Conservation (phyloP, 1,140 invertebrate species). For the Panulirus ornatus region DNA sequence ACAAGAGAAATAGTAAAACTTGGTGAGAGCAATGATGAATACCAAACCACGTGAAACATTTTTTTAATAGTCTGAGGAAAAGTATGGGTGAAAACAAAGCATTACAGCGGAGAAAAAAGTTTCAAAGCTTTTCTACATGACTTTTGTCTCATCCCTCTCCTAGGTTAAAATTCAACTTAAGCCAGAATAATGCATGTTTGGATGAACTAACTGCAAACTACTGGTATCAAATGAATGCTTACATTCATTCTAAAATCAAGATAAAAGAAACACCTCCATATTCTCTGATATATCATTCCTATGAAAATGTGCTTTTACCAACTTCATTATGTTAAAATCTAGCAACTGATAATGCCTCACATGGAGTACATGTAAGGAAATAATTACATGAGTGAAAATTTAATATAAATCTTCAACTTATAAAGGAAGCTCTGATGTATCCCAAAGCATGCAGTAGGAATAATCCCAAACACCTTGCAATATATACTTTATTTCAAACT, state of each 20-base stretch:
- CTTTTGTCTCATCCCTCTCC: neutral
- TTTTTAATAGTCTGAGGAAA: neutral
- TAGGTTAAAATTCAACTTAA: neutral
- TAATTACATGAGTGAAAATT: neutral
- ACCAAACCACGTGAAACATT: neutral
- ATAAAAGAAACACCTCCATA: neutral
- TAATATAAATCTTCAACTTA: neutral
- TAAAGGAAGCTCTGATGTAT: neutral
- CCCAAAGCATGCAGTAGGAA: neutral
- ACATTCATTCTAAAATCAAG: neutral
- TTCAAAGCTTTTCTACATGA: neutral
- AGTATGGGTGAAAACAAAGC: neutral
- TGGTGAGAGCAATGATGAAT: neutral
- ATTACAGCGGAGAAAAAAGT: neutral
- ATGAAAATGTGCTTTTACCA: neutral
- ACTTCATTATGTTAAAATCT: neutral
- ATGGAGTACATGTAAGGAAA: neutral
- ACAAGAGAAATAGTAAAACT: neutral
- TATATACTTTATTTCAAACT: neutral
- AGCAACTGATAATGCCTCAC: neutral
- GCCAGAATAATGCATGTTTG: neutral
- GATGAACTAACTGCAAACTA: neutral
- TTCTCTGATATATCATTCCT: neutral
- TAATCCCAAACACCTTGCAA: too few species aligned
- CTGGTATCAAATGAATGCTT: neutral